Evolutionary conservation across 37 sponge, comb jelly and placozoan species (phyloP), one percentile per base, ranked within the genome.

Genomic region (Dysidea cf. avara): DNA sequence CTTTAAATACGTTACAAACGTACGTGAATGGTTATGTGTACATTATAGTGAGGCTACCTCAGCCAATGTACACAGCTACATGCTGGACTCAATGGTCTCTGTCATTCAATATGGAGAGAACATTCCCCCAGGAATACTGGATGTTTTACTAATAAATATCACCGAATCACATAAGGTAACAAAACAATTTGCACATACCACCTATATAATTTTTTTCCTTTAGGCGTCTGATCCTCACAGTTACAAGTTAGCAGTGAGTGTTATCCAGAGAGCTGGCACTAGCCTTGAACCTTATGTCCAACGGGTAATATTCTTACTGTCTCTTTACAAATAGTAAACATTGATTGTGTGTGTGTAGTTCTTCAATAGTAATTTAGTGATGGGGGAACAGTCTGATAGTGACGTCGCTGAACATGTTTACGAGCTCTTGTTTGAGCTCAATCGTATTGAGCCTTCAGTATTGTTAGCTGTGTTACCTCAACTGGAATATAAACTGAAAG

Each of bases 391-490:
- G 39, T 74, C 88, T 21, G 92, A 92, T 54, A 87, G 88, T 76
- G 88, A 86, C 31, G 54, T 92, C 48, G 76, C 76, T 26, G 81
- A 87, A 28, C 68, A 80, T 9, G 61, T 95, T 39, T 90, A 90
- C 55, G 89, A 87, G 36, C 63, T 95, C 28, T 81, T 95, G 53
- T 60, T 76, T 29, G 85, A 90, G 61, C 77, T 95, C 51, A 82
- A 90, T 55, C 37, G 47, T 30, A 85, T 90, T 51, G 88, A 86
- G 33, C 81, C 85, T 28, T 76, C 81, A 20, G 61, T 90, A 22
- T 82, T 95, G 16, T 74, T 90, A 11, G 73, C 92, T 55, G 86
- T 95, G 21, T 43, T 95, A n/a, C 92, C 96, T 14, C 96, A 95
- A 64, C 79, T 95, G 66, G 91, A 90, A 65, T 78, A 70, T 49